Evolutionary conservation across 2,113 vertebrate genomes (phyloP), one percentile per base, ranked within the genome.

Genomic region (Carlito syrichta): DNA sequence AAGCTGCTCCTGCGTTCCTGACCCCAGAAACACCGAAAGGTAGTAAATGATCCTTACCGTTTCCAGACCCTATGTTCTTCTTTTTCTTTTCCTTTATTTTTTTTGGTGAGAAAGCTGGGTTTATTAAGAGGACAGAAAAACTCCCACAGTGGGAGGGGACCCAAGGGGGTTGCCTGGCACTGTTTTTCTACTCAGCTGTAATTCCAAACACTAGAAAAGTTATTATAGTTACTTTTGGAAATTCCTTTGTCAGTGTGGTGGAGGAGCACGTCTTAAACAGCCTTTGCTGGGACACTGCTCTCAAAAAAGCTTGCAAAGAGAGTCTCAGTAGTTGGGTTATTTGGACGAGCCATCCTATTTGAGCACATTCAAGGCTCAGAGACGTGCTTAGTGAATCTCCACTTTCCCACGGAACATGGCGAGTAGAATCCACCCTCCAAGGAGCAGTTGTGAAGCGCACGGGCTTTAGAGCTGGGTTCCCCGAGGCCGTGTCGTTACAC

Each of bases 341-440:
- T 83, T 48, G 68, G 22, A 45, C 66, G 63, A 45, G 68, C 30
- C 68, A 20, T 43, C 66, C 20, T n/a, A 32, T 66, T 63, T 63
- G 74, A 4, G 22, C 25, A 43, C 45, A 22, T 35, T 48, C 43
- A 52, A 7, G n/a, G 27, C 85, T 38, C 81, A 40, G 63, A 48
- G 48, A 35, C 5, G 14, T 71, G 19, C 13, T 12, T 38, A 43
- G 63, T 52, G 12, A 68, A 86, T 13, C 13, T 14, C n/a, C 66
- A 60, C 48, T 30, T 85, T 40, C 52, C 27, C 35, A 4, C 5
- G 48, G 60, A 4, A 13, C 60, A 4, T 20, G 19, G 16, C 19
- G 43, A n/a, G 35, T 27, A 27, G 68, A 10, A 4, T 8, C 38
- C 38, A 17, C 48, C 35, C 38, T 23, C 14, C 30, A 0, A 0